Evolutionary conservation across 2,888 invertebrate species (phyloP), one percentile per base, ranked within the genome.

Genomic region (Melanotus villosus): DNA sequence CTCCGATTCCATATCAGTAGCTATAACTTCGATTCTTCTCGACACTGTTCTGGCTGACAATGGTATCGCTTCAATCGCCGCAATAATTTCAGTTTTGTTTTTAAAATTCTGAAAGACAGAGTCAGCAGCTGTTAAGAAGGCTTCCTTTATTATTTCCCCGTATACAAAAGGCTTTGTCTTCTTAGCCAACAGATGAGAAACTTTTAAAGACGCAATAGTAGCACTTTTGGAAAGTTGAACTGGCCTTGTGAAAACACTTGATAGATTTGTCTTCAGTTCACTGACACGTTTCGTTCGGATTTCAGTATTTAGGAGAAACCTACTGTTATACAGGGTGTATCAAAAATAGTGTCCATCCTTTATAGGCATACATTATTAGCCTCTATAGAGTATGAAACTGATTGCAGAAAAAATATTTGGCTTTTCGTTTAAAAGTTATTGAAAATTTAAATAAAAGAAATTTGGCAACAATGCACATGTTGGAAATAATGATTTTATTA

Each of bases 101-200:
- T 63, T 69, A 70, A 73, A 76, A 36, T 65, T 62, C 16, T 52
- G 38, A 66, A 76, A 76, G 12, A 76, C 36, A 23, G 57, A 10
- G 14, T 76, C 70, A 52, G 66, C 74, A 60, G 69, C 68, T 68
- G 47, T 43, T 47, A 74, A 47, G 18, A 72, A 57, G 50, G 71
- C 67, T 76, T 78, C 73, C 77, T 79, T 73, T 50, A 72, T 54
- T 68, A 79, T 72, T 69, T 73, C 73, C 54, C 73, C 73, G 66
- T 77, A 74, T 70, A 38, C 57, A 70, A 76, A 77, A 38, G 77
- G 73, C 66, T 77, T 77, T 47, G 71, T 73, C n/a, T 66, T 68
- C 63, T 77, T 77, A 21, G 70, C 67, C 23, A 77, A 41, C 58
- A 74, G 36, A 59, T 70, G 72, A 59, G 75, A n/a, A 36, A 62